These are phyloP conservation scores for Drosophila sp. DNA, from an alignment of 1,140 invertebrate genomes.

Conservation along the genomic window DNA sequence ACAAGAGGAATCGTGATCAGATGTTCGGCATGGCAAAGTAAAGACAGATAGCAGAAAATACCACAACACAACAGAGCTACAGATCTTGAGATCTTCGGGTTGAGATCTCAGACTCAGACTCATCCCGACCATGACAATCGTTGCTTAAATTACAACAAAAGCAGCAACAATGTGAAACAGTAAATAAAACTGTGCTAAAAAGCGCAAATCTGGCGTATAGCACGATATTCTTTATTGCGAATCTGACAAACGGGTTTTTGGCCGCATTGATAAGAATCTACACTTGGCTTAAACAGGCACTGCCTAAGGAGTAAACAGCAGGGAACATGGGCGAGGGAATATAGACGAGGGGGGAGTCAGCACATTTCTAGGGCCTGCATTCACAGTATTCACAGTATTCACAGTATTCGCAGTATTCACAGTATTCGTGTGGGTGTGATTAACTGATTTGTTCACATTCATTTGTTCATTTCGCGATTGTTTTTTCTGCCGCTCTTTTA, in stretches of 20 bases:
- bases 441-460: conserved; percentile 84
- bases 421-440: conserved; percentile 80
- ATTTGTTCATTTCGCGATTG: conserved; percentile 76
- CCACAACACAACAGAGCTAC: conserved; percentile 20
- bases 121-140: conserved; percentile 62
- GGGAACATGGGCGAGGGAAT: conserved; percentile 2
- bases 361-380: conserved; percentile 12
- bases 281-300: conserved; percentile 37
- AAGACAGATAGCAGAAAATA: conserved; percentile 44
- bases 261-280: conserved; percentile 71
- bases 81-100: conserved; percentile 38
- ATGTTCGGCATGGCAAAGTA: conserved; percentile 54
- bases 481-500: conserved; percentile 20
- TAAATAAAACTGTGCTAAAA: conserved; percentile 65
- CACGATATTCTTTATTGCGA: conserved; percentile 82
- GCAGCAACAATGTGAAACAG: conserved; percentile 60
- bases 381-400: conserved; percentile 42
- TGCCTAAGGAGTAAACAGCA: conserved; percentile 10
- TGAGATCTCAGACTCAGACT: conserved; percentile 35
- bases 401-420: too few species aligned
- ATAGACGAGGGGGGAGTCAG: conserved; percentile 4
- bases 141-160: conserved; percentile 48
- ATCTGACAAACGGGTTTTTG: conserved; percentile 51
- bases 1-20: conserved; percentile 63
- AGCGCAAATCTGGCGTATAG: conserved; percentile 78